phyloP scores from a whole-genome alignment of 2,888 invertebrate species.

The Lasius platythorax region DNA sequence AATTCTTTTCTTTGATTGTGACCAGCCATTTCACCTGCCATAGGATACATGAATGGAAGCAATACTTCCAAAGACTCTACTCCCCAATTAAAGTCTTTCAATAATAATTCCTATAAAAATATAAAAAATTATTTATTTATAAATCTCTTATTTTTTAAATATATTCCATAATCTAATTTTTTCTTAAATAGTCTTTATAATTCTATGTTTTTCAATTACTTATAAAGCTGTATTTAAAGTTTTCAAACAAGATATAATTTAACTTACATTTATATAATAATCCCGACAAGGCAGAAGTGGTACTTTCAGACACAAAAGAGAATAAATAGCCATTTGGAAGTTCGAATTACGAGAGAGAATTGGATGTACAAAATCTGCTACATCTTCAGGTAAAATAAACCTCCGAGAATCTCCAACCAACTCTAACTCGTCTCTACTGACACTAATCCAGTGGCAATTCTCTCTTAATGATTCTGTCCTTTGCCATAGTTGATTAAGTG shows the following conservation, averaged over 20 bases:
- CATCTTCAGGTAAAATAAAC: slow-evolving; percentile 89
- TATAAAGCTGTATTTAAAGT: not conserved
- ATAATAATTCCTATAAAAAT: slow-evolving; percentile 73
- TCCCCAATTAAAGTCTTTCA: slow-evolving; percentile 79
- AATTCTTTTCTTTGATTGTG: slow-evolving; percentile 73
- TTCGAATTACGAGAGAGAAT: slow-evolving; percentile 88
- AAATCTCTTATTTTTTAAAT: not conserved
- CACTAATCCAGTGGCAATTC: slow-evolving; percentile 90
- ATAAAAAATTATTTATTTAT: slow-evolving; percentile 14
- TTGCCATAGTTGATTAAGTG: slow-evolving; percentile 91
- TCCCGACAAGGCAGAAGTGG: slow-evolving; percentile 87
- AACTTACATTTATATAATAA: slow-evolving; percentile 75
- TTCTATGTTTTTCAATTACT: not conserved
- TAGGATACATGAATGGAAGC: slow-evolving; percentile 81
- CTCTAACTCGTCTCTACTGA: slow-evolving; percentile 85
- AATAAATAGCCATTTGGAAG: slow-evolving; percentile 88
- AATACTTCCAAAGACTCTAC: slow-evolving; percentile 81
- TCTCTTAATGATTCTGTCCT: slow-evolving; percentile 92
- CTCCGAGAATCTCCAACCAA: slow-evolving; percentile 89
- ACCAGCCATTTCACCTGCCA: slow-evolving; percentile 77
- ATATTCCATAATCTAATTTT: not conserved
- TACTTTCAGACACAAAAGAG: slow-evolving; percentile 88
- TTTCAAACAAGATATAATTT: not conserved
- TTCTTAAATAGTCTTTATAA: not conserved
- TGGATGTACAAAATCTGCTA: slow-evolving; percentile 90